phyloP scores from a whole-genome alignment of 2,113 vertebrate species.

The Tupaia chinensis region DNA sequence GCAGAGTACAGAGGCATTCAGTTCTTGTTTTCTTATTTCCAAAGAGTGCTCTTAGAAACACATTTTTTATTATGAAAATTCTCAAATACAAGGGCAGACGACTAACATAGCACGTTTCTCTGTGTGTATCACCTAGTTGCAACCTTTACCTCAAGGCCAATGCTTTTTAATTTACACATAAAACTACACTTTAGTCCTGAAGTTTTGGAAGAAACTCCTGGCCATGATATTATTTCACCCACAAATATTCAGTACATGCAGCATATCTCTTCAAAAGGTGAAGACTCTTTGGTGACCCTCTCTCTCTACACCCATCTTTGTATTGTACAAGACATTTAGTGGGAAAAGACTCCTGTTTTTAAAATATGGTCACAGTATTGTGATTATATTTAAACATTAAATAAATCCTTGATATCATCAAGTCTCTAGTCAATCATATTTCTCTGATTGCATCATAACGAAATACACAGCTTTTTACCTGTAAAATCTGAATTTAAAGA shows the following conservation, averaged over 20 bases:
- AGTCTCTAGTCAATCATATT: not conserved
- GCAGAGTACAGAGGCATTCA: not conserved
- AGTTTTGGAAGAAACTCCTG: constrained; percentile 45
- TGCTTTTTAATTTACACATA: not conserved
- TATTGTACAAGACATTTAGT: not conserved
- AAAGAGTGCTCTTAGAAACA: not conserved
- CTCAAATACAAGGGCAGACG: constrained; percentile 38
- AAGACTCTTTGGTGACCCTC: not conserved
- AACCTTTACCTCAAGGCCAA: constrained; percentile 27
- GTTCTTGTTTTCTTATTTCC: constrained; percentile 7
- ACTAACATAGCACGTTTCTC: not conserved
- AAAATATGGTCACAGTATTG: not conserved
- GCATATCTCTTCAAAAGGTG: not conserved
- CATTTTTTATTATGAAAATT: not conserved
- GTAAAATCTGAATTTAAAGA: not conserved
- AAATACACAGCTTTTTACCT: not conserved
- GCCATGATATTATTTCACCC: not conserved
- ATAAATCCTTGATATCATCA: constrained; percentile 33
- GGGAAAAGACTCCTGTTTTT: not conserved
- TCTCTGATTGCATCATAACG: not conserved
- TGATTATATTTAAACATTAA: constrained; percentile 24
- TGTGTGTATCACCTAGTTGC: not conserved
- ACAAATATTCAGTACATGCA: constrained; percentile 44
- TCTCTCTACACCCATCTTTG: not conserved
- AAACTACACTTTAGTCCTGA: not conserved